Conservation (phyloP, 2,888 invertebrate species). For the Zonitis immaculata region DNA sequence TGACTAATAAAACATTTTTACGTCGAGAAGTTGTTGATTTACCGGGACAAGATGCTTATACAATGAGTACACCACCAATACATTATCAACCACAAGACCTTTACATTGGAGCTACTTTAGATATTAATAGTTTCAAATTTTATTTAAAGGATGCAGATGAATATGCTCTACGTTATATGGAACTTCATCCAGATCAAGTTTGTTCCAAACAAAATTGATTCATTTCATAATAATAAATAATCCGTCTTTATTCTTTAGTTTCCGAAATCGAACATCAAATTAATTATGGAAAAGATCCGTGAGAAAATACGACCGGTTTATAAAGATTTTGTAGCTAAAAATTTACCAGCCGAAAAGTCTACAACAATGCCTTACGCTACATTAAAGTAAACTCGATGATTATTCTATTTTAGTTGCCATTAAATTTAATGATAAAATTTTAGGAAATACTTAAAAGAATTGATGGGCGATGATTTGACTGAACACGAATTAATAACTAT, state of each 20-base stretch:
- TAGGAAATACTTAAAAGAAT: slow-evolving; percentile 61
- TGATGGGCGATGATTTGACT: slow-evolving; percentile 65
- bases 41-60: slow-evolving; percentile 66
- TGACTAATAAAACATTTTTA: slow-evolving; percentile 56
- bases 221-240: too few relatives aligned
- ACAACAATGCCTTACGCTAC: slow-evolving; percentile 46
- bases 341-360: slow-evolving; percentile 50
- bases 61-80: slow-evolving; percentile 63
- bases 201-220: too few relatives aligned
- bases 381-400: slow-evolving; percentile 41
- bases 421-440: slow-evolving; percentile 15
- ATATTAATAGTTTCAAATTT: slow-evolving; percentile 75
- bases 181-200: slow-evolving; percentile 69
- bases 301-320: slow-evolving; percentile 64
- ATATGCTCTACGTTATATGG: slow-evolving; percentile 84
- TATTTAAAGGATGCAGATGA: slow-evolving; percentile 77
- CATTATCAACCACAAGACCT: slow-evolving; percentile 76
- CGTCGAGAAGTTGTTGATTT: slow-evolving; percentile 68
- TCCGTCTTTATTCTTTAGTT: slow-evolving; percentile 58
- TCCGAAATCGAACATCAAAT: slow-evolving; percentile 65
- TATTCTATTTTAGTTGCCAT: background rate
- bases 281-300: slow-evolving; percentile 70
- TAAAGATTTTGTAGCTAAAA: slow-evolving; percentile 70
- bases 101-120: slow-evolving; percentile 76
- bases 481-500: slow-evolving; percentile 79